These are phyloP conservation scores for Tetrao urogallus DNA, from an alignment of 2,113 vertebrate species.

Conservation along the genomic window DNA sequence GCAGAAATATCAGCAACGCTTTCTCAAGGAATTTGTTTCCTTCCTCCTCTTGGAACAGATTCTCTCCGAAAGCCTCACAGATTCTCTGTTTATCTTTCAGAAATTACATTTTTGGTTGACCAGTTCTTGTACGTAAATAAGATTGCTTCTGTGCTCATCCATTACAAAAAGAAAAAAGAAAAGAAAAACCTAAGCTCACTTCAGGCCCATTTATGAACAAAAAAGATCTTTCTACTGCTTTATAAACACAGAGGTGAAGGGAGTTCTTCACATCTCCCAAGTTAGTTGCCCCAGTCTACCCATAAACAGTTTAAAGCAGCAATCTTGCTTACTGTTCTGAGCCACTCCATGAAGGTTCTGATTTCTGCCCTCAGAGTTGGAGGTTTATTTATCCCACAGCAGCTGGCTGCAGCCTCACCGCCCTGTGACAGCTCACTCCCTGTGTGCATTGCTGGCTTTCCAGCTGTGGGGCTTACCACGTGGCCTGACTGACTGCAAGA, in stretches of 20 bases:
- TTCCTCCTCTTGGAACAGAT: not conserved
- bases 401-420: not conserved
- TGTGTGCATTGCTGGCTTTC: not conserved
- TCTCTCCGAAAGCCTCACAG: fast-evolving
- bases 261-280: not conserved
- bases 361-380: not conserved
- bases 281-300: not conserved
- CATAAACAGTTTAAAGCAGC: not conserved
- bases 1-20: not conserved
- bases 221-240: not conserved
- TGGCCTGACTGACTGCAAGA: not conserved
- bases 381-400: not conserved
- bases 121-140: fast-evolving
- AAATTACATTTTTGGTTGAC: fast-evolving
- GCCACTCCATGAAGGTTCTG: not conserved
- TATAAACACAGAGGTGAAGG: not conserved
- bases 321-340: not conserved
- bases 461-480: not conserved
- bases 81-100: not conserved
- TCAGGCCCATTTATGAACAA: not conserved
- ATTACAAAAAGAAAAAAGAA: not conserved
- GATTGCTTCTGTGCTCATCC: not conserved
- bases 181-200: not conserved
- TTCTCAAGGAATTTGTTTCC: not conserved
- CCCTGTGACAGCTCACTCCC: not conserved